A percentile compares a stretch with the other conserved stretches of the same genome.
phyloP scores from a whole-genome alignment of 2,888 invertebrate genomes.

The Patella depressa region DNA sequence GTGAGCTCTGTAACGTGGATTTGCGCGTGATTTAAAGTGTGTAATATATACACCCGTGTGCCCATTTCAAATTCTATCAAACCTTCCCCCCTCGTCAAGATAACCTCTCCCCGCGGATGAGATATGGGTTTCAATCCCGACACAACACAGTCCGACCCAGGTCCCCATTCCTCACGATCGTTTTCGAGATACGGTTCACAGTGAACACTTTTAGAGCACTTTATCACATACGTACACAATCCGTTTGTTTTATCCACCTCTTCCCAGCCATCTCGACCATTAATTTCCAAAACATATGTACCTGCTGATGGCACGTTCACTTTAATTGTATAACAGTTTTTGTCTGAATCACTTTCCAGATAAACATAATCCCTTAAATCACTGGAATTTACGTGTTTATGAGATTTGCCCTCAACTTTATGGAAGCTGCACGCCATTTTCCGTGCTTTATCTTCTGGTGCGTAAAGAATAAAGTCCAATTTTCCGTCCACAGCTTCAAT shows the following conservation, averaged over 20 bases:
- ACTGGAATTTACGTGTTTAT: neutral
- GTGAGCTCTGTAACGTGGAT: slow-evolving; percentile 45
- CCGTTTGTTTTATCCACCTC: slow-evolving; percentile 41
- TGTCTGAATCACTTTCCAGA: slow-evolving; percentile 48
- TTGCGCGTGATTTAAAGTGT: slow-evolving; percentile 49
- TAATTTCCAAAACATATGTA: slow-evolving; percentile 51
- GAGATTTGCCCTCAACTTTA: slow-evolving; percentile 13
- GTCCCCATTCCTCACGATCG: slow-evolving; percentile 66
- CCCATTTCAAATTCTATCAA: slow-evolving; percentile 56
- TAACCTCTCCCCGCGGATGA: slow-evolving; percentile 54
- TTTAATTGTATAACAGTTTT: slow-evolving; percentile 40
- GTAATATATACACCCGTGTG: slow-evolving; percentile 50
- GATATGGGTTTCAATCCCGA: slow-evolving; percentile 55
- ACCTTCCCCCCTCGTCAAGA: slow-evolving; percentile 55
- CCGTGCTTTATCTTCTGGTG: slow-evolving; percentile 16
- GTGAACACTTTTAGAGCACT: slow-evolving; percentile 38
- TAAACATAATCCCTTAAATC: slow-evolving; percentile 51
- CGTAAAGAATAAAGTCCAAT: slow-evolving; percentile 40
- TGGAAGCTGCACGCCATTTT: slow-evolving; percentile 21
- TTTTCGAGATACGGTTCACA: slow-evolving; percentile 55
- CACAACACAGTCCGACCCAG: slow-evolving; percentile 55
- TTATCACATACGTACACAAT: slow-evolving; percentile 48
- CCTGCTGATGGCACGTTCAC: slow-evolving; percentile 49
- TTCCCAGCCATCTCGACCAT: slow-evolving; percentile 48
- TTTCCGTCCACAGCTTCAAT: slow-evolving; percentile 43